A percentile compares a stretch with the other conserved stretches of the same genome.
Conservation (phyloP, 2,797 vertebrate species). For the Calcarius lapponicus region DNA sequence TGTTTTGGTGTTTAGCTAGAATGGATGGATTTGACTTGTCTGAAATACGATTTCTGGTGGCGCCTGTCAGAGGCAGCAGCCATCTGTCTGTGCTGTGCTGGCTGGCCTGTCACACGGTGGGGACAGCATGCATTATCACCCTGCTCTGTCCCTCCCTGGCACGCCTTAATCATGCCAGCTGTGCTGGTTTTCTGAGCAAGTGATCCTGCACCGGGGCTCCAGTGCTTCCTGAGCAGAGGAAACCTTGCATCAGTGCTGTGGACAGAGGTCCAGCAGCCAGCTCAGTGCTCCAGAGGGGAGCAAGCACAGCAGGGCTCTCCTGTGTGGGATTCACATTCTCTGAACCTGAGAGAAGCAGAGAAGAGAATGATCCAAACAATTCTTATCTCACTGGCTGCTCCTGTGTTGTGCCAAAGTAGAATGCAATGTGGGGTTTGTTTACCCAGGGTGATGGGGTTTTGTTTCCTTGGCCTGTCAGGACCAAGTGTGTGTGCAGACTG, state of each 20-base stretch:
- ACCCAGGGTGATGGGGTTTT: not conserved
- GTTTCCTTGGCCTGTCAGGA: not conserved
- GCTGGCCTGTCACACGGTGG: not conserved
- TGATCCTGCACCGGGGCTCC: not conserved
- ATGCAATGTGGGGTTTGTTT: not conserved
- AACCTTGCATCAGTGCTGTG: fast-evolving
- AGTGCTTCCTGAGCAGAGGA: not conserved
- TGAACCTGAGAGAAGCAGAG: not conserved
- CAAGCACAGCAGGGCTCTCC: not conserved
- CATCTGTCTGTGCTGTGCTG: not conserved
- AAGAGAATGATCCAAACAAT: not conserved
- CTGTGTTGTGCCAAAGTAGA: not conserved
- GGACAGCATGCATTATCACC: not conserved
- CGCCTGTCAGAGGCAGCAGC: not conserved
- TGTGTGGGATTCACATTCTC: not conserved
- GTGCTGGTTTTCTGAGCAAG: not conserved
- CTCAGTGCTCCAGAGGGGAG: not conserved
- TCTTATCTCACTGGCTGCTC: not conserved
- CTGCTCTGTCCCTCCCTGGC: not conserved
- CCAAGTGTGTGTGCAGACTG: not conserved
- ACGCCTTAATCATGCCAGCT: fast-evolving
- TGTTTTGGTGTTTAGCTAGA: not conserved
- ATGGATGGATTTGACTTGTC: not conserved
- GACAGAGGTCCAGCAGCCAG: not conserved
- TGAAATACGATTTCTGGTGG: not conserved